A percentile compares a stretch with the other conserved stretches of the same genome.
These are phyloP conservation scores for Caenorhabditis plicata DNA, from an alignment of 2,888 invertebrate genomes.

Conservation along the genomic window DNA sequence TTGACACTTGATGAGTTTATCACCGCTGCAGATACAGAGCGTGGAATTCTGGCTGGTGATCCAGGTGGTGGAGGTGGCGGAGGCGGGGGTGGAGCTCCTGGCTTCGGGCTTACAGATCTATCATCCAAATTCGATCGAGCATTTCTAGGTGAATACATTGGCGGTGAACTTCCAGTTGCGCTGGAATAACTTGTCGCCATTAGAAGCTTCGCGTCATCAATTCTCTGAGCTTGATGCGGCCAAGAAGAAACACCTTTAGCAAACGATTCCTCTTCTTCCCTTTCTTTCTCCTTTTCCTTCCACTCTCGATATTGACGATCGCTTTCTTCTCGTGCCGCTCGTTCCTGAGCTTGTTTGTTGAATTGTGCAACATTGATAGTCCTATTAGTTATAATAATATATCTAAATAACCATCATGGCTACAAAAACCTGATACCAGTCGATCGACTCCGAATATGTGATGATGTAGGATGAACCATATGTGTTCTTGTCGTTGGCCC, in stretches of 20 bases:
- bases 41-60: constrained; percentile 8
- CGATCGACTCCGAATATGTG: constrained; percentile 29
- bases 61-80: constrained; percentile 17
- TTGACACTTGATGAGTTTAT: constrained; percentile 7
- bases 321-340: constrained; percentile 43
- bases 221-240: constrained; percentile 2
- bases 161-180: constrained; percentile 3
- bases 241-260: no score
- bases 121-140: constrained; percentile 6
- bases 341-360: constrained; percentile 38
- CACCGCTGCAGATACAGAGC: constrained; percentile 26
- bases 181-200: constrained; percentile 8
- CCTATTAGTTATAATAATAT: not conserved
- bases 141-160: not conserved
- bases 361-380: constrained; percentile 12
- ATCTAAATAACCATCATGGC: not conserved
- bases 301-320: constrained; percentile 38
- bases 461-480: constrained; percentile 34
- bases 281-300: constrained; percentile 25
- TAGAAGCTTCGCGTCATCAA: not conserved
- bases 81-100: constrained; percentile 6
- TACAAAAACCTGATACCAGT: constrained; percentile 1
- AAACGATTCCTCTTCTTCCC: constrained; percentile 12
- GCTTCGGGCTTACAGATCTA: no score
- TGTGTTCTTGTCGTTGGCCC: constrained; percentile 26